Conservation (phyloP, 1,140 invertebrate species). For the Brachionus plicatilis region DNA sequence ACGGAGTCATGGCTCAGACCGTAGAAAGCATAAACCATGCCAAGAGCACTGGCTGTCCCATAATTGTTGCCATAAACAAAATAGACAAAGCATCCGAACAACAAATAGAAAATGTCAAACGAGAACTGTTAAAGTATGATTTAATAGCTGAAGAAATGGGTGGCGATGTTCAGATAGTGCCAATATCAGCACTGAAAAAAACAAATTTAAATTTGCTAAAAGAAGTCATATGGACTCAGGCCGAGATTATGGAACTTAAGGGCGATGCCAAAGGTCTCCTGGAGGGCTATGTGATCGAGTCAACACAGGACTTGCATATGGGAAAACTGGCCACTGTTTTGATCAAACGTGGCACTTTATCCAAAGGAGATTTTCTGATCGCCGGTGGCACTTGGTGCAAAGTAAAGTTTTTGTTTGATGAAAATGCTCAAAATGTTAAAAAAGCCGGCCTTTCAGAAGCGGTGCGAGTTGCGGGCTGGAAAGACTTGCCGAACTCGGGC, state of each 20-base stretch:
- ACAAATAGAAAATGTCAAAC: conserved; percentile 60
- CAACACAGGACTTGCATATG: conserved; percentile 62
- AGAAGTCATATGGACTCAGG: conserved; percentile 74
- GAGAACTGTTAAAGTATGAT: conserved; percentile 67
- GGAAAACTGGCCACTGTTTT: conserved; percentile 81
- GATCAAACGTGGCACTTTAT: conserved; percentile 80
- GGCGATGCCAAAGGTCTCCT: conserved; percentile 73
- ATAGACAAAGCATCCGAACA: conserved; percentile 72
- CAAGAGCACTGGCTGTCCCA: conserved; percentile 60
- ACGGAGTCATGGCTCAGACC: conserved; percentile 98
- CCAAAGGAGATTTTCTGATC: conserved; percentile 72
- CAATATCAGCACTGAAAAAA: conserved; percentile 77
- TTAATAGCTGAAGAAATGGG: conserved; percentile 79
- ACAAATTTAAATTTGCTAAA: conserved; percentile 72
- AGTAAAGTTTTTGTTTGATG: conserved; percentile 75
- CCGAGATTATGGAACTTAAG: conserved; percentile 79
- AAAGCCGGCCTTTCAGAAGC: conserved; percentile 72
- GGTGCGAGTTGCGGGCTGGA: conserved; percentile 68
- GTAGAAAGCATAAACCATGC: conserved; percentile 61
- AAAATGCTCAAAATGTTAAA: conserved; percentile 65
- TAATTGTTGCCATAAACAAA: conserved; percentile 98
- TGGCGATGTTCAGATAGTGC: conserved; percentile 83
- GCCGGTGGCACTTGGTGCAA: conserved; percentile 61
- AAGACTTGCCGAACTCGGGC: conserved; percentile 71
- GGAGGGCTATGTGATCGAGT: conserved; percentile 85